Evolutionary conservation across 2,888 invertebrate species (phyloP).

Genomic region (Leptopilina myrica): DNA sequence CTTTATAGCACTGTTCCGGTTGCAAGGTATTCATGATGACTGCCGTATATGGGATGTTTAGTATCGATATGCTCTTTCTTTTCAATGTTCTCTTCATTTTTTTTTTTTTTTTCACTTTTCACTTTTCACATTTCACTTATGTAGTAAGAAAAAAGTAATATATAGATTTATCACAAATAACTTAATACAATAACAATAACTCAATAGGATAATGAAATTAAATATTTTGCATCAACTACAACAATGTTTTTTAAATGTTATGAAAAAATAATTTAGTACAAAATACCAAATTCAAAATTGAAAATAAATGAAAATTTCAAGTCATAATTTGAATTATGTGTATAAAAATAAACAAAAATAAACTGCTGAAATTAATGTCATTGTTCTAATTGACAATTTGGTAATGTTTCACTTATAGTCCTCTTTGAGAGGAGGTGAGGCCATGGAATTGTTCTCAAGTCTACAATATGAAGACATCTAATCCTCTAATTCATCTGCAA

Average conservation of each 20-base stretch:
- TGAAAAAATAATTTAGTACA: no score
- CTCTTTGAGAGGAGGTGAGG: conserved; percentile 76
- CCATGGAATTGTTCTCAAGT: conserved; percentile 40
- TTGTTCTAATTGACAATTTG: conserved; percentile 75
- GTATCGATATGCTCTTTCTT: conserved; percentile 7
- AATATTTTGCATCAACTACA: no score
- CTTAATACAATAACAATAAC: no score
- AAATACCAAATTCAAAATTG: no score
- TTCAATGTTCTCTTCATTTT: no score
- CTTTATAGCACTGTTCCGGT: conserved; percentile 74
- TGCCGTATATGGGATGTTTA: conserved; percentile 75
- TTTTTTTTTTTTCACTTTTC: no score
- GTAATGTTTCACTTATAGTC: conserved; percentile 77
- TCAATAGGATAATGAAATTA: no score
- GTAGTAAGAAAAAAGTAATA: no score
- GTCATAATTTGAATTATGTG: conserved; percentile 27
- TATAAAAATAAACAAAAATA: conserved; percentile 59
- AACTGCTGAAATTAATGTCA: conserved; percentile 46
- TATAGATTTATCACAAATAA: no score
- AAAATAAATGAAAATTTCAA: conserved; percentile 7
- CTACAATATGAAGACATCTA: conserved; percentile 55
- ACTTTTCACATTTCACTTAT: no score
- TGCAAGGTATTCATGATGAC: conserved; percentile 77
- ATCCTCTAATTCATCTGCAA: conserved; percentile 46
- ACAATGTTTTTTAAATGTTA: no score